Evolutionary conservation across 2,888 invertebrate genomes (phyloP), one percentile per base, ranked within the genome.

Genomic region (Criorhina ranunculi): DNA sequence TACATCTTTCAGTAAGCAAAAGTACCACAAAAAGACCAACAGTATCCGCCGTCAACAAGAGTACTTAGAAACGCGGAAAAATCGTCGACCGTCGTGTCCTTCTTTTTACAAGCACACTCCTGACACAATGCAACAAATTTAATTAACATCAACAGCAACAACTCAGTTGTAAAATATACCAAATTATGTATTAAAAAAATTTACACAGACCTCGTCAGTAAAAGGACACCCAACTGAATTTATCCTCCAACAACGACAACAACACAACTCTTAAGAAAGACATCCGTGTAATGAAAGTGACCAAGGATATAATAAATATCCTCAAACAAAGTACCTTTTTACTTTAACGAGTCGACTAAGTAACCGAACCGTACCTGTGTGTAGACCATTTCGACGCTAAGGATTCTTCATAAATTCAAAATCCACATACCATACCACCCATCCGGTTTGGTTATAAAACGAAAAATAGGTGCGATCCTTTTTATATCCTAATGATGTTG

Each of bases 301-400:
- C 83, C 79, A 62, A 24, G 46, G 55, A 72, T 42, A 49, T 40
- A 55, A 57, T 81, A 35, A 73, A 75, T 60, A 64, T 51, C 51
- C 57, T 29, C 40, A 29, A 62, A 59, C 59, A 31, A 64, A 85
- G 79, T 85, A 69, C 69, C 83, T 80, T 79, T 83, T 85, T 64
- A 60, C 51, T 77, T 80, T 75, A 85, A 85, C 80, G 80, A 75
- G 73, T 42, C 46, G 44, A 64, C 70, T 70, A 55, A 62, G 70
- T 69, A 78, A 46, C 55, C 51, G 64, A 24, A 66, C 60, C 37
- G 44, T 53, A 53, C 51, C 15, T 53, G 12, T n/a, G 6, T 33
- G 4, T 11, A 35, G 40, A 62, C 24, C 59, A 59, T 60, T 37
- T 17, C 59, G 12, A 42, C 33, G 53, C 46, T 35, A 33, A 51